A percentile compares a stretch with the other conserved stretches of the same genome.
These are phyloP conservation scores for Formica aserva DNA, from an alignment of 2,888 invertebrate genomes.

Conservation along the genomic window DNA sequence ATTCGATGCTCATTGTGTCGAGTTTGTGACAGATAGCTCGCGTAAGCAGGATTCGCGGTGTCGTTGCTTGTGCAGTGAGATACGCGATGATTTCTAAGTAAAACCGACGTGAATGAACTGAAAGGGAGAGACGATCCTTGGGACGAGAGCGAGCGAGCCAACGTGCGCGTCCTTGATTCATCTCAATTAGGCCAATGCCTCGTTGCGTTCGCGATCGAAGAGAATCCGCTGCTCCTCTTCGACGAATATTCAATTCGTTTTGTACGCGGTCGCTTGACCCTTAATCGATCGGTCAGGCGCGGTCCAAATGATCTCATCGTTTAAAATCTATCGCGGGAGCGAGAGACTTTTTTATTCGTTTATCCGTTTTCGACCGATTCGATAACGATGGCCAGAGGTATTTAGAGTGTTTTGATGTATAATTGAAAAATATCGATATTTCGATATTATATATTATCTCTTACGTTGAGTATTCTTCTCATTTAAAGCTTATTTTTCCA, in stretches of 20 bases:
- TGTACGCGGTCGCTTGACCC: constrained; percentile 25
- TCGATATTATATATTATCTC: background rate
- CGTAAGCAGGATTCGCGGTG: background rate
- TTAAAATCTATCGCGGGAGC: constrained; percentile 16
- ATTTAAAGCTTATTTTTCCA: background rate
- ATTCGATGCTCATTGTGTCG: background rate
- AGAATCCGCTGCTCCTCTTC: constrained; percentile 28
- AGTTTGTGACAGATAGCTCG: background rate
- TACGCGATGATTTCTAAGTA: constrained; percentile 27
- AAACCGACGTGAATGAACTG: constrained; percentile 68
- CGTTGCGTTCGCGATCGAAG: constrained; percentile 47
- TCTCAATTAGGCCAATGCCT: constrained; percentile 76
- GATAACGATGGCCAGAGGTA: background rate
- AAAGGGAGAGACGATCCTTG: constrained; percentile 62
- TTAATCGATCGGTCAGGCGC: background rate
- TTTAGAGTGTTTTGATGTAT: background rate
- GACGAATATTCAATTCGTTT: constrained; percentile 49
- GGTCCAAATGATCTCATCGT: constrained; percentile 9
- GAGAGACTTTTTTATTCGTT: constrained; percentile 10
- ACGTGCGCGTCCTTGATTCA: constrained; percentile 69
- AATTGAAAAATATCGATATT: too few species aligned
- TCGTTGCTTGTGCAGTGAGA: background rate
- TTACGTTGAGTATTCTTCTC: background rate
- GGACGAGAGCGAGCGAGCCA: constrained; percentile 33
- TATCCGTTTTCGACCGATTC: constrained; percentile 7